Percentiles rank a stretch among this genome's conserved stretches.
phyloP scores from a whole-genome alignment of 2,888 invertebrate species.

The Drosophila merina region DNA sequence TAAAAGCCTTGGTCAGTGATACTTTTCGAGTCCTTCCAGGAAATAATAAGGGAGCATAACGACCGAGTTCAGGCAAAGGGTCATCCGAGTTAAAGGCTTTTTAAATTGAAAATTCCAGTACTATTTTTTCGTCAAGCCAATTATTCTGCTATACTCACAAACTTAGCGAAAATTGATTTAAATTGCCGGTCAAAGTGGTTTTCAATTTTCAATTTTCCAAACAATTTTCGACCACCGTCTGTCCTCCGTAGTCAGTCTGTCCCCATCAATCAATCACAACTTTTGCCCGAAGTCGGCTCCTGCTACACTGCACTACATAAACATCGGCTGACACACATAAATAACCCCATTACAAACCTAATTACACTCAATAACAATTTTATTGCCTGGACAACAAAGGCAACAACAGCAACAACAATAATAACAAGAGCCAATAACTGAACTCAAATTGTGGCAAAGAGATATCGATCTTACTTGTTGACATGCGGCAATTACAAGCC shows the following conservation, averaged over 20 bases:
- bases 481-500: constrained; percentile 61
- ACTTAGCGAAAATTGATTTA: constrained; percentile 23
- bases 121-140: neutral
- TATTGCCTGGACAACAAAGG: constrained; percentile 54
- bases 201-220: constrained; percentile 47
- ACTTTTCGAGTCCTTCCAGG: constrained; percentile 10
- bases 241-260: constrained; percentile 10
- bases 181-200: constrained; percentile 38
- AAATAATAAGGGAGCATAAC: constrained; percentile 1
- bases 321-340: constrained; percentile 57
- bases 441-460: constrained; percentile 35
- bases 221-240: constrained; percentile 42
- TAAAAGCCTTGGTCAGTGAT: constrained; percentile 30
- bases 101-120: neutral
- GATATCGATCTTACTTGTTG: constrained; percentile 61
- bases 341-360: constrained; percentile 72
- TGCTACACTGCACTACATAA: constrained; percentile 50
- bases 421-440: constrained; percentile 32
- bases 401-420: constrained; percentile 16
- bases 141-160: neutral
- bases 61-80: neutral
- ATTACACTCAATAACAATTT: constrained; percentile 73
- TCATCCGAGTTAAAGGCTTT: neutral
- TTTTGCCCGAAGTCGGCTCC: constrained; percentile 20
- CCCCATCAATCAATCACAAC: constrained; percentile 67